Conservation (phyloP, 2,888 invertebrate species). For the Drosophila rellima region DNA sequence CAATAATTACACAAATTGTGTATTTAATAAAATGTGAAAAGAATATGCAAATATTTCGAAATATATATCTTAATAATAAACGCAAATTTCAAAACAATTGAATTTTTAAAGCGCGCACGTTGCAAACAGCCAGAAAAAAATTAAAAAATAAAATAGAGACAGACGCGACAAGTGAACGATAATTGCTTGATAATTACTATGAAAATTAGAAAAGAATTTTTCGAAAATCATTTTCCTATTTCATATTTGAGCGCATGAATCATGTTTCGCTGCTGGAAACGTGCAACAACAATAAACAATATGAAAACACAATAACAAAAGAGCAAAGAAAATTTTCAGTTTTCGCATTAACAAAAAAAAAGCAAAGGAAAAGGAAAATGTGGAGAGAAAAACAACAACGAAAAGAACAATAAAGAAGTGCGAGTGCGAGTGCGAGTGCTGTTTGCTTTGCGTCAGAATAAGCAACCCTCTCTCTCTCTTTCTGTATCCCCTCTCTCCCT, state of each 20-base stretch:
- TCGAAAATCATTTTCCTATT: constrained; percentile 5
- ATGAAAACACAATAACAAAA: constrained; percentile 13
- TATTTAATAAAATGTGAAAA: background rate
- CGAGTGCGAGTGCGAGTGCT: constrained; percentile 32
- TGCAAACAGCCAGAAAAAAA: constrained; percentile 5
- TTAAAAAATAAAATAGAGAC: background rate
- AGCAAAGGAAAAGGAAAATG: constrained; percentile 10
- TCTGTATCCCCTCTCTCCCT: constrained; percentile 7
- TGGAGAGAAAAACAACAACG: constrained; percentile 25
- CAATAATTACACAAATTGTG: constrained; percentile 14
- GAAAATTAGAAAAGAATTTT: constrained; percentile 26
- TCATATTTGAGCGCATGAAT: constrained; percentile 42
- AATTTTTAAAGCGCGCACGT: constrained; percentile 25
- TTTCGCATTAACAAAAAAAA: constrained; percentile 34
- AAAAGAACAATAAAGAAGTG: constrained; percentile 34
- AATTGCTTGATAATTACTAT: constrained; percentile 44
- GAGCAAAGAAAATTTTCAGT: constrained; percentile 25
- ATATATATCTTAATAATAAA: background rate
- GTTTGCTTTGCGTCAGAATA: constrained; percentile 71
- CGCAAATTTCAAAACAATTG: constrained; percentile 6
- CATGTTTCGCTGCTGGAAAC: constrained; percentile 54
- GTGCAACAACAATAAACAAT: constrained; percentile 53
- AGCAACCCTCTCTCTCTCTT: constrained; percentile 32
- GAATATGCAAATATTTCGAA: background rate
- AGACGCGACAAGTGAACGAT: constrained; percentile 58